Evolutionary conservation across 2,888 invertebrate species (phyloP).

Genomic region (Drosophila merina): DNA sequence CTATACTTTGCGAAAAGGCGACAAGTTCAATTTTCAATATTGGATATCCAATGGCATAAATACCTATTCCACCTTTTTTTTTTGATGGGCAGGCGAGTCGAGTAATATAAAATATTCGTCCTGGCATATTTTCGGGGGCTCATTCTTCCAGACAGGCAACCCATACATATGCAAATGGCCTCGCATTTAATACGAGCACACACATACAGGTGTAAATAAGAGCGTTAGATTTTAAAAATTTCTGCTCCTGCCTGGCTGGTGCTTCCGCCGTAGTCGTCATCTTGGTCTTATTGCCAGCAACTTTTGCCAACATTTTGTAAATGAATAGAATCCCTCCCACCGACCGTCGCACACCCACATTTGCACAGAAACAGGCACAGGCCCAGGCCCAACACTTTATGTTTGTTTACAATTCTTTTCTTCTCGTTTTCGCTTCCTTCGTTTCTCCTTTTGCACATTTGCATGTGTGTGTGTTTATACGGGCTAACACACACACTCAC

Average conservation of each 20-base stretch:
- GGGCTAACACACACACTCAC: constrained; percentile 1
- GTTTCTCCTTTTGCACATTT: constrained; percentile 9
- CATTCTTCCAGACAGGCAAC: constrained; percentile 30
- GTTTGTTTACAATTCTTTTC: constrained; percentile 64
- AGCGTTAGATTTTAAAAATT: constrained; percentile 65
- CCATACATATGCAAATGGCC: constrained; percentile 45
- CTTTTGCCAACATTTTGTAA: constrained; percentile 70
- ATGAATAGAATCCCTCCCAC: constrained; percentile 58
- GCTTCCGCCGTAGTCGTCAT: constrained; percentile 33
- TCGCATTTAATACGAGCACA: constrained; percentile 12
- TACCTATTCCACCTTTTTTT: background rate
- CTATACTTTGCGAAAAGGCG: background rate
- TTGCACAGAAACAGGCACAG: constrained; percentile 5
- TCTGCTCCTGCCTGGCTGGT: constrained; percentile 19
- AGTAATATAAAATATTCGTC: constrained; percentile 28
- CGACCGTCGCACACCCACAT: constrained; percentile 12
- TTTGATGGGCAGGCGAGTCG: background rate
- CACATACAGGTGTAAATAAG: constrained; percentile 72
- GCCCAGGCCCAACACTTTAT: constrained; percentile 50
- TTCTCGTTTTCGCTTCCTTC: constrained; percentile 14
- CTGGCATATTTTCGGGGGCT: constrained; percentile 18
- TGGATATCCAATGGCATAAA: constrained; percentile 23
- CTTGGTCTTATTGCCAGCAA: constrained; percentile 63
- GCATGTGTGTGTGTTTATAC: constrained; percentile 32
- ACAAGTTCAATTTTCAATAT: constrained; percentile 25